Conservation (phyloP, 2,113 vertebrate species). For the cattle (Bos taurus) region DNA sequence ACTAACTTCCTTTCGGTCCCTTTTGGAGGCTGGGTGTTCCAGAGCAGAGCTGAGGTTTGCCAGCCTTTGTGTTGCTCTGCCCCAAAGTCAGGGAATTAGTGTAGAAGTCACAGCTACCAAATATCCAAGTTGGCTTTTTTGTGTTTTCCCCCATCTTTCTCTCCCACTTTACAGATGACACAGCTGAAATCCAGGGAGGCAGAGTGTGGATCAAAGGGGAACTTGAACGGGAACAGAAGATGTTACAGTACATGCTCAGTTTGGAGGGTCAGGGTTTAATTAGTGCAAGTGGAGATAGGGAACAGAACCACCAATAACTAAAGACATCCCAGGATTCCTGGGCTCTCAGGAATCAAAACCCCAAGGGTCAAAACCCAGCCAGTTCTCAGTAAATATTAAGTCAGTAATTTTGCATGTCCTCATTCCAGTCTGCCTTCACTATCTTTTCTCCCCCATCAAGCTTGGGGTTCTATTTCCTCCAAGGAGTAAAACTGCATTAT, state of each 20-base stretch:
- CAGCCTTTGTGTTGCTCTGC: not conserved
- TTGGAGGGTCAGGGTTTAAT: not conserved
- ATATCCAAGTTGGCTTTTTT: not conserved
- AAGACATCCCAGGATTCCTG: not conserved
- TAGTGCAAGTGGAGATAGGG: not conserved
- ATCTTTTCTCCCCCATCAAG: not conserved
- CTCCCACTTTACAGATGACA: not conserved
- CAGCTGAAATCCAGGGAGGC: not conserved
- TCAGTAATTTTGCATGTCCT: not conserved
- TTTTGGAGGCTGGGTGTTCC: not conserved
- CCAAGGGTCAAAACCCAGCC: not conserved
- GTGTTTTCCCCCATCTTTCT: not conserved
- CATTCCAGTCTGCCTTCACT: not conserved
- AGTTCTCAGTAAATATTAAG: not conserved
- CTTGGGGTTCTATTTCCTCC: not conserved
- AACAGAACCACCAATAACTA: not conserved
- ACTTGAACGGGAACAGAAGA: not conserved
- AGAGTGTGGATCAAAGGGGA: not conserved
- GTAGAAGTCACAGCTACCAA: not conserved
- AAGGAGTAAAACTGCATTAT: not conserved
- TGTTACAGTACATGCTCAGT: not conserved
- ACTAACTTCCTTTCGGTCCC: not conserved
- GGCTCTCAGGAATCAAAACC: not conserved
- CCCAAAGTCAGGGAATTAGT: not conserved
- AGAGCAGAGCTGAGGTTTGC: not conserved